phyloP scores from a whole-genome alignment of 2,797 vertebrate genomes.

The Ceyx erithaca region DNA sequence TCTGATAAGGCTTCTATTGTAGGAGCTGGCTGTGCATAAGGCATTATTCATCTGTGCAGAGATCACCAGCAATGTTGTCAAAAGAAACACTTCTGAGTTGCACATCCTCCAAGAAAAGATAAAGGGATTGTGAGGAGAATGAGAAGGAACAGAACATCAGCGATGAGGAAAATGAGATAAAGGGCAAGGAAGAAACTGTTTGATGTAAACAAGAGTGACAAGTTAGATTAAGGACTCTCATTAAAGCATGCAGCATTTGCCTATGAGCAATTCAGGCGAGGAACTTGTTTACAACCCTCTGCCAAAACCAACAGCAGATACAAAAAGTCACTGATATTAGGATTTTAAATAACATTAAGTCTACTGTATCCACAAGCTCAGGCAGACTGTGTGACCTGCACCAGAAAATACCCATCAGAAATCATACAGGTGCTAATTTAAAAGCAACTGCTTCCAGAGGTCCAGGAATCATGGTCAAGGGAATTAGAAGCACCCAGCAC shows the following conservation, averaged over 20 bases:
- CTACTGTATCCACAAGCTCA: not conserved
- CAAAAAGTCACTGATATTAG: conserved; percentile 6
- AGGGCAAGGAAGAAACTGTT: conserved; percentile 58
- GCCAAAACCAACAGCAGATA: conserved; percentile 59
- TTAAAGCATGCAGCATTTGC: conserved; percentile 61
- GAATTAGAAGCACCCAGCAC: not conserved
- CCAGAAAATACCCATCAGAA: not conserved
- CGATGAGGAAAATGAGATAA: conserved; percentile 63
- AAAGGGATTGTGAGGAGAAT: conserved; percentile 51
- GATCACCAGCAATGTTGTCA: conserved; percentile 38
- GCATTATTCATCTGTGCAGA: conserved; percentile 37
- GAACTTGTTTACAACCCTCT: conserved; percentile 50
- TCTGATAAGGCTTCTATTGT: conserved; percentile 48
- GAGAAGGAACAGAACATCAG: conserved; percentile 44
- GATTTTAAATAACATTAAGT: conserved; percentile 36
- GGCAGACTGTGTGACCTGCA: not conserved
- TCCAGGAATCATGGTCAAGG: not conserved
- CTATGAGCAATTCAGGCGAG: conserved; percentile 30
- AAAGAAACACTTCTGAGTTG: conserved; percentile 26
- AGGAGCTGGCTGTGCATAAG: conserved; percentile 37
- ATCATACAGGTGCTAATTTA: not conserved
- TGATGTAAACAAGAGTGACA: conserved; percentile 64
- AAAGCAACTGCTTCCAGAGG: not conserved
- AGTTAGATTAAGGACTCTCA: conserved; percentile 59
- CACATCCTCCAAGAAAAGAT: conserved; percentile 50